Conservation (phyloP, 2,113 vertebrate genomes). For the Poecile atricapillus region DNA sequence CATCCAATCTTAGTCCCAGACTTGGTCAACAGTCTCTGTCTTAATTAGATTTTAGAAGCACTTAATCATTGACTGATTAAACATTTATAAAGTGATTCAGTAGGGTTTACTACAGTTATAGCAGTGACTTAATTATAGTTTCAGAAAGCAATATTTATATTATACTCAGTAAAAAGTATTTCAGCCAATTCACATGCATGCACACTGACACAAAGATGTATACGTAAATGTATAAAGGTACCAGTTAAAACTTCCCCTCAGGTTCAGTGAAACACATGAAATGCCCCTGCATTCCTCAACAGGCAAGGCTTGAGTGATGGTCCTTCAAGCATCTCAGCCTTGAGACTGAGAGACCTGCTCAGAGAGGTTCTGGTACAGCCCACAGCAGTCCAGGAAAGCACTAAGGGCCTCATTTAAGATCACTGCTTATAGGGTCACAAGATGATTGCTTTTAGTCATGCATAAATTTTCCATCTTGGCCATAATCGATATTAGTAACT, state of each 20-base stretch:
- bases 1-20: background rate
- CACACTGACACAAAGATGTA: background rate
- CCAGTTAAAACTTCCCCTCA: background rate
- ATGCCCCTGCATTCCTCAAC: background rate
- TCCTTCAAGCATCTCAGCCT: background rate
- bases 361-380: background rate
- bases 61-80: background rate
- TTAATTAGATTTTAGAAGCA: background rate
- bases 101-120: background rate
- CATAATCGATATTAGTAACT: background rate
- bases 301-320: rapidly evolving
- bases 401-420: background rate
- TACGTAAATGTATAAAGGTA: background rate
- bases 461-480: background rate
- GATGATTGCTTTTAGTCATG: background rate
- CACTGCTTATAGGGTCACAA: background rate
- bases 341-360: background rate
- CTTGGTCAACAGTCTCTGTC: background rate
- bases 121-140: background rate
- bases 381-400: background rate
- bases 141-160: background rate
- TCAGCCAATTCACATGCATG: background rate
- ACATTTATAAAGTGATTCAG: background rate
- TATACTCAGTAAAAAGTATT: background rate
- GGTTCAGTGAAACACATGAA: background rate